Base-by-base conservation (phyloP, 2,113 vertebrate species). In the Stigmatopora nigra region DNA sequence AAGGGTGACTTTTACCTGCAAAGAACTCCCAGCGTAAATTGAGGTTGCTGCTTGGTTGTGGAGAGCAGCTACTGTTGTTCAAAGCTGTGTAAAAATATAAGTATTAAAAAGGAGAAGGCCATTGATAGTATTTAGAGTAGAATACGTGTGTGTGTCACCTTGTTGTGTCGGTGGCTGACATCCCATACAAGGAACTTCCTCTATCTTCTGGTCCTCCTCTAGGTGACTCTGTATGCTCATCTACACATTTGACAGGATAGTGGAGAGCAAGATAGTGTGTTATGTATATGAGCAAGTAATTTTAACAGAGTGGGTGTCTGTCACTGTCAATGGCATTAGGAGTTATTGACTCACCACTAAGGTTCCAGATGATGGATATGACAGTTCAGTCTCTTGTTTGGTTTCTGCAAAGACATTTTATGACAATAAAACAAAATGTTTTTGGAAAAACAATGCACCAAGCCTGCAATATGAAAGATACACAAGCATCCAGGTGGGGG, bases 1-100 rank as follows among this genome's bases (percentile, higher is more conserved):
- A 56, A 38, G 36, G 36, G 25, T 14, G 31, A 59, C 8, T 12
- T 13, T 96, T 96, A 97, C 95, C 95, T 97, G 94, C 90, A 92
- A 97, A 97, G 94, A 97, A 96, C 77, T 91, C 93, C 81, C 88
- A 92, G 67, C 94, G 93, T 83, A 91, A 92, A 89, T 93, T 93
- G 90, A 84, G 88, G 90, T 93, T 95, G 90, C 90, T 89, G 88
- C 91, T 88, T 88, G 92, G 90, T 83, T 92, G 85, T 15, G 91
- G 86, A 80, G 91, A 79, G 65, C 70, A 73, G 87, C 90, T 86
- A 88, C 86, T 83, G 82, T 83, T 79, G 79, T 76, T 69, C 85
- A 84, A 69, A 70, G 88, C 88, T 90, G 86, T 9, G 82, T 71
- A 71, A 2, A 31, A 75, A 57, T 38, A 14, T 61, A 36, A 17